Conservation (phyloP, 1,140 invertebrate genomes). For the Anastrepha ludens region DNA sequence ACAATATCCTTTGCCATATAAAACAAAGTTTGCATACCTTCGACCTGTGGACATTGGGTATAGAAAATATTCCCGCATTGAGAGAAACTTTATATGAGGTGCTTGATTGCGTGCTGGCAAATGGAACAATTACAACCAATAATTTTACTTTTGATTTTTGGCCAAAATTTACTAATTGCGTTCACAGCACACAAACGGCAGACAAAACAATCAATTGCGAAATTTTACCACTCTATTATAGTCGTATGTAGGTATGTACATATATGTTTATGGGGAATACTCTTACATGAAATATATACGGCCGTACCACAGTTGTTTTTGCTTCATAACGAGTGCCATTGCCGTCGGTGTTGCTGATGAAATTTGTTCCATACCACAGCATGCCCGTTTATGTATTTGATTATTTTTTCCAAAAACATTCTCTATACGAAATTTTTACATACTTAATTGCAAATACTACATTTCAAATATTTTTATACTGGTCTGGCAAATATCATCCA, state of each 20-base stretch:
- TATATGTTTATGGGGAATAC: no score
- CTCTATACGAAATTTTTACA: background rate
- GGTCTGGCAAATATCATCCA: background rate
- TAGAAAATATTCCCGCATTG: no score
- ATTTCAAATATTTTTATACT: background rate
- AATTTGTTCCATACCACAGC: background rate
- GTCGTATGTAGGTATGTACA: background rate
- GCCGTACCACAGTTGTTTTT: background rate
- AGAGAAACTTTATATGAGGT: no score
- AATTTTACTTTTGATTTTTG: conserved; percentile 23
- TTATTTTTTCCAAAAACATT: background rate
- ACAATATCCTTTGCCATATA: no score
- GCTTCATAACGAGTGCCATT: background rate
- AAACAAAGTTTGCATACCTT: no score
- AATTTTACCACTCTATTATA: background rate
- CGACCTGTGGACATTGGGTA: no score
- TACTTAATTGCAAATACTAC: background rate
- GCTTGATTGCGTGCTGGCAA: no score
- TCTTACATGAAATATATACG: background rate
- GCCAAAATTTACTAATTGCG: conserved; percentile 24
- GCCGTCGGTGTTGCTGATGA: background rate
- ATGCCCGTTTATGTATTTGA: background rate
- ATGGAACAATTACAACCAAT: conserved; percentile 5
- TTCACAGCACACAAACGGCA: background rate
- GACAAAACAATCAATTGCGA: background rate